These are phyloP conservation scores for Cyprinodon brontotheroides DNA, from an alignment of 2,113 vertebrate genomes.

Conservation along the genomic window DNA sequence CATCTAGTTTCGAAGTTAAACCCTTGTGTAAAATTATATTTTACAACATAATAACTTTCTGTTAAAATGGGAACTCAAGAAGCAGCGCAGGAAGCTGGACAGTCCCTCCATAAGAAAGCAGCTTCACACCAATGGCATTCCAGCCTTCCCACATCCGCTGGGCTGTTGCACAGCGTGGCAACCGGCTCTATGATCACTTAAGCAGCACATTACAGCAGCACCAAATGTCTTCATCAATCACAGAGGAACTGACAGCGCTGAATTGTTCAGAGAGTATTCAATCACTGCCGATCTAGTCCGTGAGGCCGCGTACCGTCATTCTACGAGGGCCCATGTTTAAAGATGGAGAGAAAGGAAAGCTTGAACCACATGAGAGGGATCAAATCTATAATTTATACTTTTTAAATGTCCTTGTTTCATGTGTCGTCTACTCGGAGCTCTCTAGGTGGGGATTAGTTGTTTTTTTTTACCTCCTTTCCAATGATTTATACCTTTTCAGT, in stretches of 20 bases:
- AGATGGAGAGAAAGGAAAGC: constrained; percentile 12
- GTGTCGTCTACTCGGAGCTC: not conserved
- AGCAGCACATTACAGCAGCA: constrained; percentile 37
- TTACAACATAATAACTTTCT: constrained; percentile 1
- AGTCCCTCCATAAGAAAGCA: constrained; percentile 45
- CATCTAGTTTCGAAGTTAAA: not conserved
- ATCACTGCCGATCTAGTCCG: constrained; percentile 38
- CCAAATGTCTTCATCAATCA: constrained; percentile 54
- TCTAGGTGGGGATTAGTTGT: not conserved
- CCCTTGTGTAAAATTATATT: not conserved
- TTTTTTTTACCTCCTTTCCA: not conserved
- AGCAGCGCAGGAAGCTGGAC: constrained; percentile 30
- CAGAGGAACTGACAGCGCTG: constrained; percentile 25
- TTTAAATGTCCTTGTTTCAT: not conserved
- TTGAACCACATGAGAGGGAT: constrained; percentile 10
- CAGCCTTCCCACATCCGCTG: constrained; percentile 25
- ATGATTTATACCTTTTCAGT: too few species aligned
- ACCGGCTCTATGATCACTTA: constrained; percentile 41
- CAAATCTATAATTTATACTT: not conserved
- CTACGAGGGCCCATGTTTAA: constrained; percentile 30
- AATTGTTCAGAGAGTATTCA: constrained; percentile 41
- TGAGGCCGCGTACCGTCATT: constrained; percentile 30
- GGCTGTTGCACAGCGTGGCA: constrained; percentile 36
- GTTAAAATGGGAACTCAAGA: constrained; percentile 17
- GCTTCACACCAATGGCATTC: constrained; percentile 54